Evolutionary conservation across 2,797 vertebrate genomes (phyloP), one percentile per base, ranked within the genome.

Genomic region (Sparus aurata): DNA sequence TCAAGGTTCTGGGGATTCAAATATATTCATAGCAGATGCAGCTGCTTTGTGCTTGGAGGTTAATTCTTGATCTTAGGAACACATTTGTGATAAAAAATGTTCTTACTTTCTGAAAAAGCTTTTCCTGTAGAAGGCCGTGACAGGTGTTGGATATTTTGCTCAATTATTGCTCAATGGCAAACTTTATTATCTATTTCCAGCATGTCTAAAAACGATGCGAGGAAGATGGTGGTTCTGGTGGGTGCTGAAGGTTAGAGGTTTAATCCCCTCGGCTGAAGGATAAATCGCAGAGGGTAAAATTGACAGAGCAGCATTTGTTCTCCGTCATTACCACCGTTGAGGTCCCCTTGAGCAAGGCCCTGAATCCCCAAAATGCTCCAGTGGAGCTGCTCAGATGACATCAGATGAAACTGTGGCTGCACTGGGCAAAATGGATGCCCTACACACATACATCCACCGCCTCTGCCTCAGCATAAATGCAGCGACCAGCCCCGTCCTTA

Each of bases 311-410:
- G n/a, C 59, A 60, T 41, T 69, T 23, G 54, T 66, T 68, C 55
- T 58, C 34, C 60, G 30, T 73, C 65, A 64, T 68, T 70, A 59
- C 17, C 66, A 7, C 46, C 27, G 1, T 5, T 17, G 15, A 41
- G 73, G 54, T 52, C 77, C 73, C 55, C 69, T 73, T 46, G 49
- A 69, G 69, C 65, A 77, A 69, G 22, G 38, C 20, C 63, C 53
- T 47, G 25, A 43, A 61, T 15, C n/a, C 15, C 15, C 12, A 67
- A 22, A 62, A 22, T 25, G 53, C 71, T 38, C 49, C 49, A 55
- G 59, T 47, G 64, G 25, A 60, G 75, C 63, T 52, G 52, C 69
- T 62, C 22, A 54, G 2, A 6, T 25, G 5, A 23, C 46, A 22
- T 65, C 25, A n/a, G 38, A 53, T 78, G 46, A 3, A 2, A 23